Percentiles rank a stretch among this genome's conserved stretches.
Evolutionary conservation across 35 echinoderm and acorn worm species (phyloP).

Genomic region (Apostichopus parvimensis): DNA sequence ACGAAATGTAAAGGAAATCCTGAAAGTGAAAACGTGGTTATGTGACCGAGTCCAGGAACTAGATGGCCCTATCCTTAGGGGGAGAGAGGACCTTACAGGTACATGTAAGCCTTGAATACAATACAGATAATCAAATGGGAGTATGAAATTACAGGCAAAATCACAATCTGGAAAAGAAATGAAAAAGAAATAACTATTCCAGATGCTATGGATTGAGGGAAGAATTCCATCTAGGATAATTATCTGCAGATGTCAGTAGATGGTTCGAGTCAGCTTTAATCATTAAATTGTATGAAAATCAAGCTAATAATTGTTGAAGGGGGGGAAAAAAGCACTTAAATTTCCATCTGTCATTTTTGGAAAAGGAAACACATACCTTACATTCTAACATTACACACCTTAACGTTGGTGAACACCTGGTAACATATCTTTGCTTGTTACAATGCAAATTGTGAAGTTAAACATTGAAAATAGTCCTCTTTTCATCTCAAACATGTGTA

Average conservation of each 20-base stretch:
- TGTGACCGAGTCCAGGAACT: not conserved
- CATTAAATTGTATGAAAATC: too few relatives aligned
- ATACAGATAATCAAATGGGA: slow-evolving; percentile 2
- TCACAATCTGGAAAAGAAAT: not conserved
- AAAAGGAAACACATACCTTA: too few relatives aligned
- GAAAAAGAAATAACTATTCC: not conserved
- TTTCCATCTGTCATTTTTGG: too few relatives aligned
- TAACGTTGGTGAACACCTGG: too few relatives aligned
- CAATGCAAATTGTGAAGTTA: too few relatives aligned
- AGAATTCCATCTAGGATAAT: not conserved
- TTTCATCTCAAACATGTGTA: too few relatives aligned
- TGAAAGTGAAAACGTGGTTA: not conserved
- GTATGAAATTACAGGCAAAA: not conserved
- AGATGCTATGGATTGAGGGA: not conserved
- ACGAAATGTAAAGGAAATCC: not conserved
- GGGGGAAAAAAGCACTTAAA: too few relatives aligned
- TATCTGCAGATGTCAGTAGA: not conserved
- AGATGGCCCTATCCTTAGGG: not conserved
- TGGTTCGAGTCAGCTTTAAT: too few relatives aligned
- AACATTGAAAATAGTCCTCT: too few relatives aligned
- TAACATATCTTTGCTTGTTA: too few relatives aligned
- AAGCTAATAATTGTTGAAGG: too few relatives aligned
- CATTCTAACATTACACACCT: too few relatives aligned
- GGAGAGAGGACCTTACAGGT: not conserved
- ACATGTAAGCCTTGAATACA: not conserved